These are phyloP conservation scores for Notolabrus celidotus DNA, from an alignment of 2,797 vertebrate genomes.

Conservation along the genomic window DNA sequence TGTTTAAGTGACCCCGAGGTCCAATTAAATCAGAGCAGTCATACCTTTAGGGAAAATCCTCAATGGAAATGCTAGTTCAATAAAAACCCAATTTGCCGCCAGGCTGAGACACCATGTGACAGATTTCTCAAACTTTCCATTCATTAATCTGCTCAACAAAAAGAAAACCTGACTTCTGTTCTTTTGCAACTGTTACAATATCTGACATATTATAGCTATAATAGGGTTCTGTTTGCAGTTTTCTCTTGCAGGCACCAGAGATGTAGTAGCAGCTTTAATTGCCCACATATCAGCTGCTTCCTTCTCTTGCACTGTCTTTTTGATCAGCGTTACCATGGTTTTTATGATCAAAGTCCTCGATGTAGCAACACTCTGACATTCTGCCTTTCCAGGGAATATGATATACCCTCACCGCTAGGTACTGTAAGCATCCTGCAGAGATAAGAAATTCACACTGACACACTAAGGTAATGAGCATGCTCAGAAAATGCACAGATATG, in stretches of 20 bases:
- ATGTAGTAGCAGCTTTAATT: conserved; percentile 65
- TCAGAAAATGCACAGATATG: conserved; percentile 33
- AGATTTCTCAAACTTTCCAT: background rate
- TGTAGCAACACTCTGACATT: conserved; percentile 29
- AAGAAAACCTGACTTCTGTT: background rate
- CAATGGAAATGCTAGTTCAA: conserved; percentile 4
- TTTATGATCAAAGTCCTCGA: conserved; percentile 67
- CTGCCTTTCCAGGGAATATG: conserved; percentile 22
- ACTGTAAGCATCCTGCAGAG: background rate
- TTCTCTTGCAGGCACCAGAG: conserved; percentile 31
- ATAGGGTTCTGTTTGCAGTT: conserved; percentile 12
- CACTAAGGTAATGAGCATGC: conserved; percentile 32
- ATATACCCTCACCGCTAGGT: background rate
- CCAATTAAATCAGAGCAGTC: background rate
- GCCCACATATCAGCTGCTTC: conserved; percentile 70
- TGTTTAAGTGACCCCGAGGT: background rate
- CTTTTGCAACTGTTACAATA: background rate
- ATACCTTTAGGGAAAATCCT: background rate
- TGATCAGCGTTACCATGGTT: conserved; percentile 78
- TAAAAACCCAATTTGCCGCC: background rate
- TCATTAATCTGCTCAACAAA: background rate
- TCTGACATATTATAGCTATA: conserved; percentile 10
- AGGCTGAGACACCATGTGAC: background rate
- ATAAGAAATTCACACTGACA: conserved; percentile 23
- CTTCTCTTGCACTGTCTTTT: conserved; percentile 29